These are phyloP conservation scores for Falco novaeseelandiae DNA, from an alignment of 2,797 vertebrate species.

Conservation along the genomic window DNA sequence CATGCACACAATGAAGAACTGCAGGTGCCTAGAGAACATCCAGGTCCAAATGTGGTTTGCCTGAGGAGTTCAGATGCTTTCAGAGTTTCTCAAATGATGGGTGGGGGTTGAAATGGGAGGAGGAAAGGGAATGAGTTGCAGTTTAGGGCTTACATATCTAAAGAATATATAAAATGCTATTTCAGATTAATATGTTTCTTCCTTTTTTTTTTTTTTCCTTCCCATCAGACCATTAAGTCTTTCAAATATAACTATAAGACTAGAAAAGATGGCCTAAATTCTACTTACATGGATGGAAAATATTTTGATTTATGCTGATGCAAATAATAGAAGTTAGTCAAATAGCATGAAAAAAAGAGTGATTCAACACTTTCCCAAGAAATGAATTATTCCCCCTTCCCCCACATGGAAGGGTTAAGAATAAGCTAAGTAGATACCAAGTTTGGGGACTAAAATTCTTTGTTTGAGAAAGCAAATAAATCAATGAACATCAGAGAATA, in stretches of 20 bases:
- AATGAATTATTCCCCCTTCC: not conserved
- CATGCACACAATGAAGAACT: constrained; percentile 28
- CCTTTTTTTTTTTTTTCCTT: not conserved
- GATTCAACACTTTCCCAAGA: constrained; percentile 17
- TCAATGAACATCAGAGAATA: constrained; percentile 75
- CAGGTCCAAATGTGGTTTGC: constrained; percentile 38
- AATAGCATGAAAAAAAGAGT: not conserved
- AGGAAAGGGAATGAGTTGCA: not conserved
- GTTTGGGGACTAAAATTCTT: constrained; percentile 63
- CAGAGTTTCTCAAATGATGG: constrained; percentile 31
- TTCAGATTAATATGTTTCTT: not conserved
- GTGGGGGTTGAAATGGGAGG: not conserved
- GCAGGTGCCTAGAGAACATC: constrained; percentile 51
- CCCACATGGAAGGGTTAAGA: constrained; percentile 59
- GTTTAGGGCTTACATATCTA: not conserved
- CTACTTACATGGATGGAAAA: not conserved
- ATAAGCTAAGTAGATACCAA: constrained; percentile 68
- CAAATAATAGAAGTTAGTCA: constrained; percentile 9
- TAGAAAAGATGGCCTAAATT: not conserved
- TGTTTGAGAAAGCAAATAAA: constrained; percentile 76
- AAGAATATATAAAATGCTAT: not conserved
- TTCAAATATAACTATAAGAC: not conserved
- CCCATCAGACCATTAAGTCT: not conserved
- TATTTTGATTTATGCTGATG: constrained; percentile 6
- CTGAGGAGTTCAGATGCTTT: constrained; percentile 48